Percentiles rank a stretch among this genome's conserved stretches.
Conservation (phyloP, 2,797 vertebrate genomes). For the Glyptemys insculpta region DNA sequence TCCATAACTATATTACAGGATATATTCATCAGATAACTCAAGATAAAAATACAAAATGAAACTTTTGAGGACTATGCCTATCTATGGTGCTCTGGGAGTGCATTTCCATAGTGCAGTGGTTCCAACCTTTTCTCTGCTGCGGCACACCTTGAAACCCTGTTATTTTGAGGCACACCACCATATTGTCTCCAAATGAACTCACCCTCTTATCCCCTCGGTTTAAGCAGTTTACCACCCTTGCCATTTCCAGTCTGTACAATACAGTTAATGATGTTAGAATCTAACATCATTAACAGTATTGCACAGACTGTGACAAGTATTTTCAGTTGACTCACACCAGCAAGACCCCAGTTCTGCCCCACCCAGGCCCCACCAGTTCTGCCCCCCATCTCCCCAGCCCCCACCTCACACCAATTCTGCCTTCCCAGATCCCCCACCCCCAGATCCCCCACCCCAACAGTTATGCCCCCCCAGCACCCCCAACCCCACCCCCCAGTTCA, state of each 20-base stretch:
- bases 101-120: conserved; percentile 37
- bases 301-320: background rate
- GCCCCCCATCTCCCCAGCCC: background rate
- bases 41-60: conserved; percentile 70
- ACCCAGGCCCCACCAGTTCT: background rate
- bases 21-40: conserved; percentile 47
- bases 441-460: too few species aligned
- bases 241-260: background rate
- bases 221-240: background rate
- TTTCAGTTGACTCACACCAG: background rate
- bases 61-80: conserved; percentile 33
- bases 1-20: conserved; percentile 67
- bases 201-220: background rate
- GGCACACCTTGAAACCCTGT: background rate
- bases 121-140: background rate
- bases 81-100: conserved; percentile 39
- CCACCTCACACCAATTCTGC: background rate
- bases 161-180: background rate
- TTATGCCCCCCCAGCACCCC: too few species aligned
- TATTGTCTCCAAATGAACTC: background rate
- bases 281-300: background rate
- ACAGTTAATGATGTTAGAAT: background rate
- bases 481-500: too few species aligned
- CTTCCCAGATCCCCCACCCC: background rate
- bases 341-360: background rate